Evolutionary conservation across 2,113 vertebrate species (phyloP).

Genomic region (Pituophis catenifer): DNA sequence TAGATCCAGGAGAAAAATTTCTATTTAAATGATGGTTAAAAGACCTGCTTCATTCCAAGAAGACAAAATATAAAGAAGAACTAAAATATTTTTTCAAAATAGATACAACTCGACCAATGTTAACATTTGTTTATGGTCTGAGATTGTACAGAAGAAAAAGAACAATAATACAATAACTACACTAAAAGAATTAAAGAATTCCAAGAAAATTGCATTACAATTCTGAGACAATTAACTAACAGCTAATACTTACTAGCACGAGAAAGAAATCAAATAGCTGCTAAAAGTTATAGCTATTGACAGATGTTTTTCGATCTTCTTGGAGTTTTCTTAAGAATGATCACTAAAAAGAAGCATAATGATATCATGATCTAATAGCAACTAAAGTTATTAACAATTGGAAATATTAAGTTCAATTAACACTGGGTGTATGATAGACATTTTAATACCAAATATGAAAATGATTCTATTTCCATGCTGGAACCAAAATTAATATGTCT

Average conservation of each 20-base stretch:
- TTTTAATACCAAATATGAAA: background rate
- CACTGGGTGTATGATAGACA: background rate
- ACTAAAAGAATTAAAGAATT: background rate
- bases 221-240: background rate
- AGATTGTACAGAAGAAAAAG: background rate
- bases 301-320: background rate
- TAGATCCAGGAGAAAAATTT: background rate
- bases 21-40: background rate
- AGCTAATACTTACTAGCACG: background rate
- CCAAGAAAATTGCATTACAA: background rate
- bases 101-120: background rate
- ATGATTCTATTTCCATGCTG: background rate
- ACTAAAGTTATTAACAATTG: background rate
- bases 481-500: background rate
- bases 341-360: background rate
- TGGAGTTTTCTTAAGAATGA: background rate
- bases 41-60: background rate
- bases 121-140: background rate
- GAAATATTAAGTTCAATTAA: background rate
- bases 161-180: background rate
- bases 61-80: background rate
- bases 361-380: background rate
- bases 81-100: background rate
- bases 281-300: background rate
- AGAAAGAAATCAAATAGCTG: background rate